These are phyloP conservation scores for Acanthisitta chloris DNA, from an alignment of 2,113 vertebrate species.

Conservation along the genomic window DNA sequence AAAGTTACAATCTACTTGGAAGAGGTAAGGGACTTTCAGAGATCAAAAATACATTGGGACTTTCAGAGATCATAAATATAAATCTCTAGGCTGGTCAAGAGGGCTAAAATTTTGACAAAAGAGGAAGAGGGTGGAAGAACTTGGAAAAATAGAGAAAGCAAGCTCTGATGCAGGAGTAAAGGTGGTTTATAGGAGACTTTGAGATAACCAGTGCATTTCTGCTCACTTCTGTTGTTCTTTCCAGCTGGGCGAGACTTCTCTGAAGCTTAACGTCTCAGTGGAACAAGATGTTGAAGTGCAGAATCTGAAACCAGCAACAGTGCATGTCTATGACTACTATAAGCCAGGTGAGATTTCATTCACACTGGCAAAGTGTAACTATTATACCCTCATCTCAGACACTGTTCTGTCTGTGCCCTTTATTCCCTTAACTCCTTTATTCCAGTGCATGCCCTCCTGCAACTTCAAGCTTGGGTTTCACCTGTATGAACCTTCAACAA, in stretches of 20 bases:
- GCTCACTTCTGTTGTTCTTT: neutral
- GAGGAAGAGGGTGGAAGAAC: neutral
- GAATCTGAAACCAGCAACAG: constrained; percentile 42
- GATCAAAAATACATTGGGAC: neutral
- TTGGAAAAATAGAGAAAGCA: neutral
- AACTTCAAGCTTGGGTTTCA: neutral
- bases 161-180: neutral
- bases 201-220: neutral
- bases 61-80: neutral
- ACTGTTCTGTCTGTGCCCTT: neutral
- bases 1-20: constrained; percentile 49
- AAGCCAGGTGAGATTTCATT: constrained; percentile 24
- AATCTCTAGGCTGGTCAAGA: neutral
- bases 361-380: neutral
- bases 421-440: neutral
- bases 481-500: neutral
- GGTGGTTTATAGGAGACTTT: neutral
- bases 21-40: constrained; percentile 9
- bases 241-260: neutral
- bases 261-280: constrained; percentile 35
- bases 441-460: neutral
- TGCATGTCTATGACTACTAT: constrained; percentile 40
- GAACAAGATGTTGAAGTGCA: constrained; percentile 39
- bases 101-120: neutral
- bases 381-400: neutral